Base-by-base conservation (phyloP, 2,113 vertebrate genomes). In the Bambusicola thoracicus region DNA sequence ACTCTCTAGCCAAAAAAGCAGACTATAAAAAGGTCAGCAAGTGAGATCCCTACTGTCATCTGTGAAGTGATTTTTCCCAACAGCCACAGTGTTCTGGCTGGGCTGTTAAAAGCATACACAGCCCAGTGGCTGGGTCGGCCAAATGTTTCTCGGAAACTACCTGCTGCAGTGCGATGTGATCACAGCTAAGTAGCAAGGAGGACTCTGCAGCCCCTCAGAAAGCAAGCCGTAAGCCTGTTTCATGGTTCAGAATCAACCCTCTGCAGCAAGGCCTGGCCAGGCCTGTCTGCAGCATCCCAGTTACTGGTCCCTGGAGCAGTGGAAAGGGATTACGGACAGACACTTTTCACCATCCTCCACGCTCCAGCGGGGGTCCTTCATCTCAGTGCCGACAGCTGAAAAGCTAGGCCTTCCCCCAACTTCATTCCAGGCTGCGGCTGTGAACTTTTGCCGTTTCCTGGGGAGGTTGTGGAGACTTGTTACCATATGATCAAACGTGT, bases 331-430 rank as follows among this genome's bases (percentile, higher is more conserved):
- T 86, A 90, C 17, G 32, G 32, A n/a, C 30, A 58, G 55, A 30
- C 55, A 58, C 29, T 49, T 32, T 51, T 63, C 32, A 4, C 40
- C 8, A 51, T 21, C 44, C 41, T 24, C 5, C 11, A 14, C 1
- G 4, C 27, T 67, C 13, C 46, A 1, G 0, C 0, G 0, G 8
- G 30, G 34, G 2, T 9, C 25, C 30, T 81, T n/a, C 36, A 10
- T 32, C 66, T 74, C 55, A 14, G 5, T 3, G 7, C 73, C 29
- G 36, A 85, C 30, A 56, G 30, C 10, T 25, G 65, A 74, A 70
- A 68, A 18, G 34, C 8, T 32, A 63, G 5, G 29, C 20, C 21
- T 56, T 38, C 13, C 36, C 29, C 66, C 51, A 13, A 38, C 18
- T 17, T 20, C 59, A 20, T 18, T n/a, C 56, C 29, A 75, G 46